These are phyloP conservation scores for Andricus quercusramuli DNA, from an alignment of 2,888 invertebrate species.

Conservation along the genomic window DNA sequence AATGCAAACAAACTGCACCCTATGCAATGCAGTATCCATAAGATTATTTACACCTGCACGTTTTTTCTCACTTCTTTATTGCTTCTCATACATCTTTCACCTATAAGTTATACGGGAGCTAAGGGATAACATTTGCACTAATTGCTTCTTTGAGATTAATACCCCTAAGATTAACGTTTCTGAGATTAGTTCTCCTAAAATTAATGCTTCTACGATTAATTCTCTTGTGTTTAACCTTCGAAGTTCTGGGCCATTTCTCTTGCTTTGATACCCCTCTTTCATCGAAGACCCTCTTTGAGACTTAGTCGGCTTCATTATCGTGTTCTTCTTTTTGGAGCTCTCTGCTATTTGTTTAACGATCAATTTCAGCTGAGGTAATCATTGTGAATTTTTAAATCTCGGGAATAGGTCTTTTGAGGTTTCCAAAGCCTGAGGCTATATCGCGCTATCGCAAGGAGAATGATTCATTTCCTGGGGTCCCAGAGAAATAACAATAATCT, in stretches of 20 bases:
- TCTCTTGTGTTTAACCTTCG: conserved; percentile 6
- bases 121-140: background rate
- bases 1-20: background rate
- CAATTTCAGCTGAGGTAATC: background rate
- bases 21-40: background rate
- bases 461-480: background rate
- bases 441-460: background rate
- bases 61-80: background rate
- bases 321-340: background rate
- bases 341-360: background rate
- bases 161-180: background rate
- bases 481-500: conserved; percentile 49
- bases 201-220: conserved; percentile 9
- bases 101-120: background rate
- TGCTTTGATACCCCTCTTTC: background rate
- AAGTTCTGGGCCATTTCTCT: conserved; percentile 8
- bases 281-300: conserved; percentile 9
- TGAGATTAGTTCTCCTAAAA: conserved; percentile 1
- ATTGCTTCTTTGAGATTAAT: conserved; percentile 14
- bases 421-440: background rate
- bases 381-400: background rate
- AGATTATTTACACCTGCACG: background rate
- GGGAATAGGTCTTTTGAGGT: background rate
- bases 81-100: background rate
- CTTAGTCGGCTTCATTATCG: conserved; percentile 12